Base-by-base conservation (phyloP, 2,888 invertebrate species). In the Polydesmus complanatus region DNA sequence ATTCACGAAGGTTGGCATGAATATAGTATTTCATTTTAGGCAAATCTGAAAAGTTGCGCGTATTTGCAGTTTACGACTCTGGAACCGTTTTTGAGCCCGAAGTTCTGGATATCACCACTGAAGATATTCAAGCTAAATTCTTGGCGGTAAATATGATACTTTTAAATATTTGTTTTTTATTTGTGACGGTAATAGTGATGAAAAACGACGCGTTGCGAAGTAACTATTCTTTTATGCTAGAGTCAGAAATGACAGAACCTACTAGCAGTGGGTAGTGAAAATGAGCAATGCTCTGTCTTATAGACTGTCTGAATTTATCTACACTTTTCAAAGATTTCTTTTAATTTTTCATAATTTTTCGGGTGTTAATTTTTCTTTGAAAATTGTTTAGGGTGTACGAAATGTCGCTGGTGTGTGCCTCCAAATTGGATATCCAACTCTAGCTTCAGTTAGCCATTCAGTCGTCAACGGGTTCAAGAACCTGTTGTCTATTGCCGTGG, bases 401-500 rank as follows among this genome's bases (percentile, higher is more conserved):
- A 94, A 95, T 70, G 81, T 99, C 71, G 97, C 98, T 51, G 82
- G 93, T 3, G 83, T 97, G 25, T 97, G 91, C 72, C 81, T 99
- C 75, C 79, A 84, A 67, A 89, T 97, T 73, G 89, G 91, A 65
- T 97, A 97, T 78, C 97, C 98, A 65, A 98, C 96, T 19, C 78
- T 92, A 67, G 97, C 95, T 52, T 97, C 97, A 58, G 95, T 84
- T 54, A 96, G 98, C 62, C 98, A 99, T 80, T 93, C 93, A 77
- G 83, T 99, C 72, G 88, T 88, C 77, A 94, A 96, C 72, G 97
- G 96, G 66, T 93, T 98, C 84, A 96, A 92, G 83, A 96, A 95
- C 78, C 79, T 98, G 72, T 80, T 98, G 80, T 93, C 97, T 66
- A 79, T 98, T 71, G 97, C 98, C 70, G 94, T 95, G 61, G 90